Base-by-base conservation (phyloP, 2,888 invertebrate species). In the Heteromyza rotundicornis region DNA sequence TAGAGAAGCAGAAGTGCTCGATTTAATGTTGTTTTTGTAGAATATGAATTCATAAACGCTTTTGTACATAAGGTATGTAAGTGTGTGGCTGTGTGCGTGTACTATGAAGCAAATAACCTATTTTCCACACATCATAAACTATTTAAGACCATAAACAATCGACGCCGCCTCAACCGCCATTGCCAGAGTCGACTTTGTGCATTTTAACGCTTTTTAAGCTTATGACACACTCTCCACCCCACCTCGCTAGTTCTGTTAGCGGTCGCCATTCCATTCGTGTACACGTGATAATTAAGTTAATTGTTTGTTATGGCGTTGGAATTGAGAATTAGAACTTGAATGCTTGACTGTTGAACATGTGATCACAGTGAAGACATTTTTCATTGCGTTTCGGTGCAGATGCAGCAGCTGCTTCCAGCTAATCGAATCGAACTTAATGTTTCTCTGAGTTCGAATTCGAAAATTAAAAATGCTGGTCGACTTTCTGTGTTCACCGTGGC, bases 221-320 rank as follows among this genome's bases (percentile, higher is more conserved):
- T 3, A 3, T n/a, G 5, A 17, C 32, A 16, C 47, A 17, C 17
- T 44, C n/a, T n/a, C 47, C n/a, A 5, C 47, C 17, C 47, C 47
- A 16, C n/a, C 5, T n/a, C n/a, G n/a, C 47, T n/a, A 7, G 17
- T 17, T 3, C 50, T 10, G 12, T 50, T 19, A 5, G 19, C 36
- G 36, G 10, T 20, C 36, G n/a, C n/a, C n/a, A n/a, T n/a, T n/a
- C n/a, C n/a, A n/a, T n/a, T n/a, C n/a, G 14, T 49, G 22, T 14
- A 49, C 60, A 64, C 47, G 67, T 72, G 64, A 65, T 79, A 77
- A 79, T 78, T 79, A 77, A 73, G 71, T 77, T 77, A 79, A 79
- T 79, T 79, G 73, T 65, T 57, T 61, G 49, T 59, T 61, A 63
- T 62, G 63, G 58, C 47, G 44, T 24, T 20, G 57, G 47, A 61